Evolutionary conservation across 2,888 invertebrate species (phyloP), one percentile per base, ranked within the genome.

Genomic region (Mythimna albipuncta): DNA sequence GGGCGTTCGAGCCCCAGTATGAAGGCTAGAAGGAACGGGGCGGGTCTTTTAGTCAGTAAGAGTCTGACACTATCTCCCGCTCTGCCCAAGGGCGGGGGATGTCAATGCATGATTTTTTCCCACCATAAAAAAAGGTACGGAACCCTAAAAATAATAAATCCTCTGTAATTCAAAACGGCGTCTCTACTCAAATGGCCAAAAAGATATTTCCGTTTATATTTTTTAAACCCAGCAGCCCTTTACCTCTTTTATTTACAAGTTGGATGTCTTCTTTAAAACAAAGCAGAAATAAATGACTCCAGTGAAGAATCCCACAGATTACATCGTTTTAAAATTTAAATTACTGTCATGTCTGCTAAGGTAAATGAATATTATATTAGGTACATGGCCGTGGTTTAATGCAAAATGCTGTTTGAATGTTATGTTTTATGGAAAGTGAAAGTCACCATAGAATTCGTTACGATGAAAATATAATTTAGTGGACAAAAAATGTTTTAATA

Each of bases 271-370:
- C 13, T 58, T 11, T 65, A 47, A 72, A 70, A 80, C 44, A 71
- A 50, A 19, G 35, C 35, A 61, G 21, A 67, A 65, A 58, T 68
- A 65, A 74, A 59, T 41, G 57, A 58, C 47, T 13, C 19, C 41
- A 32, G n/a, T 50, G 54, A 52, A 66, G 47, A 54, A 21, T 19
- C 32, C 71, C 61, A 58, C 61, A 70, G 69, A 72, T 74, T 73
- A 69, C 57, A 70, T 35, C 47, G 38, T 69, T 70, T 74, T 83
- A 77, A 85, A 77, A 71, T 83, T 80, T 77, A 77, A 72, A 80
- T 75, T 66, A 74, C 44, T 59, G 72, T 69, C 81, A 66, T 70
- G 77, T 58, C 65, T 68, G 66, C 44, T 19, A 67, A 52, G 41
- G 72, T 50, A 73, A 76, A 79, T 79, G 63, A 79, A 83, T 80